These are phyloP conservation scores for Pluvianellus socialis DNA, from an alignment of 2,113 vertebrate species.

Conservation along the genomic window DNA sequence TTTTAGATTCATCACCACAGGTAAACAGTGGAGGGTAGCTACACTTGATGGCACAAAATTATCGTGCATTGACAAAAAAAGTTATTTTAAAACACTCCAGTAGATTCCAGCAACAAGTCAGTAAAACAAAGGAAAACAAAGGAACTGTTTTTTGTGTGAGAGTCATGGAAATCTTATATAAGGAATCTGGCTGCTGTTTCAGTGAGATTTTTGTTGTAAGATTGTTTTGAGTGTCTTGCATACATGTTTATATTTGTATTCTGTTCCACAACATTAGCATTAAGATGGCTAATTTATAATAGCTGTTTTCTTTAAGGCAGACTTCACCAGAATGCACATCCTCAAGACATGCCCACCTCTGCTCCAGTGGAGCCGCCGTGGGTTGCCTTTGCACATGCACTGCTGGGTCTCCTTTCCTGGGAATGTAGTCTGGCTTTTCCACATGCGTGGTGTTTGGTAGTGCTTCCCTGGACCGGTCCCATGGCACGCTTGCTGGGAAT, in stretches of 20 bases:
- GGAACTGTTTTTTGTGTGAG: neutral
- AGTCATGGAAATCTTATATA: neutral
- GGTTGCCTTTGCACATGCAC: neutral
- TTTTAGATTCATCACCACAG: neutral
- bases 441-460: accelerated
- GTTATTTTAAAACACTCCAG: neutral
- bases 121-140: neutral
- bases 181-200: neutral
- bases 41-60: neutral
- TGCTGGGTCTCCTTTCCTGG: accelerated
- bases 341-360: neutral
- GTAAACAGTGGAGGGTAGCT: neutral
- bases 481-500: neutral
- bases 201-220: neutral
- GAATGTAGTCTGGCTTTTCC: neutral
- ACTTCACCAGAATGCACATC: neutral
- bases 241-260: neutral
- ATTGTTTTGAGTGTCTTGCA: neutral
- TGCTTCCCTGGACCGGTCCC: neutral
- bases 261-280: accelerated
- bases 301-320: neutral
- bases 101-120: neutral
- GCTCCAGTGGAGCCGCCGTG: neutral
- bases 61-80: neutral
- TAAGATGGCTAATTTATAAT: neutral